Evolutionary conservation across 2,113 vertebrate species (phyloP), one percentile per base, ranked within the genome.

Genomic region (Salvelinus sp.): DNA sequence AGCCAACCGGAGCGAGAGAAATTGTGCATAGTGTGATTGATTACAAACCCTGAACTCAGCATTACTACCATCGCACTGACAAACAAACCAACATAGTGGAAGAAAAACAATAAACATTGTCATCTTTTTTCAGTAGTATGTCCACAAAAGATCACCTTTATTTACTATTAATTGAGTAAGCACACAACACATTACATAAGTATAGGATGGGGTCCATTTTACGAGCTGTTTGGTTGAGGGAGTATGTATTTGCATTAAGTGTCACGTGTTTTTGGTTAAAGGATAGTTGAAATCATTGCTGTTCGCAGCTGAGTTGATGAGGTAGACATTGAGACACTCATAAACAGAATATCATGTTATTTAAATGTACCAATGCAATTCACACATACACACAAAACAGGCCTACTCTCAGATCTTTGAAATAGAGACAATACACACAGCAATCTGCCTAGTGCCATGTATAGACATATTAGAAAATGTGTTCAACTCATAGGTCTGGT

Each of bases 291-390:
- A 86, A 87, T 90, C 89, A 89, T 92, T 75, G 70, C 87, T 89
- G 88, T 88, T 90, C 70, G 73, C 92, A 93, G 92, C 91, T 89
- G 87, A 90, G 86, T 80, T 83, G 88, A 88, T 93, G 93, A 94
- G 93, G 93, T 94, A 94, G 93, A 93, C 93, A 90, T 90, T 79
- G 84, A 94, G 79, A 92, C 85, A 88, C 72, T 83, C 79, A 86
- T 86, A 71, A 82, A 89, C 80, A 90, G 79, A 90, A 84, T 85
- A 90, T 87, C 64, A 86, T 85, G 5, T 80, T 65, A 7, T 63
- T 74, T 78, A 68, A 86, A 84, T 80, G 77, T 66, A 70, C 64
- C 77, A 80, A 79, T 77, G 71, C 76, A 63, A 75, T 73, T 76
- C 74, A 70, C 71, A 68, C 65, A 72, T 44, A 78, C 16, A 69